Evolutionary conservation across 2,888 invertebrate genomes (phyloP).

Genomic region (Andrena dorsata): DNA sequence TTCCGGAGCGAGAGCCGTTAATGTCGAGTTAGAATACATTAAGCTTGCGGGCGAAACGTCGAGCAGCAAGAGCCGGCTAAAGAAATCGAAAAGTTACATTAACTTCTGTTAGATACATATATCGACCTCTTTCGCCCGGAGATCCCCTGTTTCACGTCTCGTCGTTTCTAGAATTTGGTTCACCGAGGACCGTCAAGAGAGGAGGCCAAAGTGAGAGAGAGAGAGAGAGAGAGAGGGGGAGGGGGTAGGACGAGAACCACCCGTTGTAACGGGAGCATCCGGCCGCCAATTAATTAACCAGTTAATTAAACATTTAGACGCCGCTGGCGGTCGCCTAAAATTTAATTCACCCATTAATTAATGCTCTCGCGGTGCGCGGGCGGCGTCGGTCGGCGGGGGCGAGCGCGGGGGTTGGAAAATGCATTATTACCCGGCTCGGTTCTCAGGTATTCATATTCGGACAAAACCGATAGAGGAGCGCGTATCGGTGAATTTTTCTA

Average conservation of each 20-base stretch:
- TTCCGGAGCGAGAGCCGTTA: too few relatives aligned
- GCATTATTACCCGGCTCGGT: conserved; percentile 57
- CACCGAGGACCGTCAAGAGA: too few relatives aligned
- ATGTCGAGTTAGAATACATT: too few relatives aligned
- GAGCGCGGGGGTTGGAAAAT: conserved; percentile 36
- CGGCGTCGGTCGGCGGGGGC: conserved; percentile 9
- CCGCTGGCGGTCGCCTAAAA: conserved; percentile 59
- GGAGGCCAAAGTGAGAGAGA: too few relatives aligned
- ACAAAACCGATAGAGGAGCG: conserved; percentile 60
- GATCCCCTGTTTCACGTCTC: too few relatives aligned
- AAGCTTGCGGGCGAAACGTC: too few relatives aligned
- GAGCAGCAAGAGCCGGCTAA: too few relatives aligned
- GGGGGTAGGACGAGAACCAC: background rate
- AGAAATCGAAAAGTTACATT: too few relatives aligned
- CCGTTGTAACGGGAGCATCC: conserved; percentile 49
- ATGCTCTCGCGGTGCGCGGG: conserved; percentile 49
- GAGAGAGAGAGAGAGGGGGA: background rate
- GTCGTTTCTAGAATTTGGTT: too few relatives aligned
- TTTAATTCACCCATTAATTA: conserved; percentile 65
- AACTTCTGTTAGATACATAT: too few relatives aligned
- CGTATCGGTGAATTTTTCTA: conserved; percentile 62
- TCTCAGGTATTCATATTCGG: conserved; percentile 62
- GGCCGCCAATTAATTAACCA: conserved; percentile 59
- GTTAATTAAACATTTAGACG: conserved; percentile 66
- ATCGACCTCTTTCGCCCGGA: too few relatives aligned